Conservation (phyloP, 23 tunicate genomes). For the Clavelina lepadiformis region DNA sequence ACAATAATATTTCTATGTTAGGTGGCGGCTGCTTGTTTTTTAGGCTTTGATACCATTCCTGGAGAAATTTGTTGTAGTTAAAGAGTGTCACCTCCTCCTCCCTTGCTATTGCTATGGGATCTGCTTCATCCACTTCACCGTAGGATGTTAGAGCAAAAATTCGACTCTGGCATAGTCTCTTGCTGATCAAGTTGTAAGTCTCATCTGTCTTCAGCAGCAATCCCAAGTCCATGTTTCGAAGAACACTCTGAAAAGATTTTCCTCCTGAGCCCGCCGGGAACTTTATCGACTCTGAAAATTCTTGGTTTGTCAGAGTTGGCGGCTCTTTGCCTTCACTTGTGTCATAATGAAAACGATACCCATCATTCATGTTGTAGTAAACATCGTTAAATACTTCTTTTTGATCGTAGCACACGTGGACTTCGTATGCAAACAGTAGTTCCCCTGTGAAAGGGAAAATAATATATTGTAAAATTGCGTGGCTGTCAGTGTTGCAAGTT, state of each 20-base stretch:
- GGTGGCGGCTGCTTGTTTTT: no score
- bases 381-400: conserved; percentile 4
- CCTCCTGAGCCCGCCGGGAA: conserved; percentile 11
- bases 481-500: no score
- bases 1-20: no score
- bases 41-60: no score
- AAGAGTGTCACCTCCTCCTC: no score
- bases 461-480: no score
- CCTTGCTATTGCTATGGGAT: no score
- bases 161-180: conserved; percentile 47
- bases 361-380: conserved; percentile 7
- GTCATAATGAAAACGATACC: conserved; percentile 34
- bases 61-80: no score
- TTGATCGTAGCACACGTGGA: conserved; percentile 19
- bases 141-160: conserved; percentile 24
- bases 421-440: conserved; percentile 4
- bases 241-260: conserved; percentile 9
- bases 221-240: conserved; percentile 26
- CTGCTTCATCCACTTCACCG: no score
- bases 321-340: background rate
- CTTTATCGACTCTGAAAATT: background rate
- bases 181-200: conserved; percentile 9
- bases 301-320: background rate
- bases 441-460: conserved; percentile 5
- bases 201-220: conserved; percentile 18